A percentile compares a stretch with the other conserved stretches of the same genome.
These are phyloP conservation scores for Perizoma affinitatum DNA, from an alignment of 2,888 invertebrate species.

Conservation along the genomic window DNA sequence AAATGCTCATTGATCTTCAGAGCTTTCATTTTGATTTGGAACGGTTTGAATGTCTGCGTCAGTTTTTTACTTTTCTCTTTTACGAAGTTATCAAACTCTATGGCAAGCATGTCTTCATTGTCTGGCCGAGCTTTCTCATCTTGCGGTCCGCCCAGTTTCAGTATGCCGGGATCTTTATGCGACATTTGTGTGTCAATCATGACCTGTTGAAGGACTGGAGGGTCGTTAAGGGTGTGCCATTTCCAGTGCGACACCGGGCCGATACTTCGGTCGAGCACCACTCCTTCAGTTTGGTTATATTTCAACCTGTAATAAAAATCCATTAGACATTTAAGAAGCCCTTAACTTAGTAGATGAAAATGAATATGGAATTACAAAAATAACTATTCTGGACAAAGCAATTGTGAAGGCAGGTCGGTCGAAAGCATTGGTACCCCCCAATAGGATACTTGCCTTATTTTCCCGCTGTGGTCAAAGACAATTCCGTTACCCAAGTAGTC, in stretches of 20 bases:
- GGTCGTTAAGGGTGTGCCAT: slow-evolving; percentile 77
- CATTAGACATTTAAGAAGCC: not conserved
- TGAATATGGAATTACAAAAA: not conserved
- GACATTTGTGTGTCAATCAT: slow-evolving; percentile 75
- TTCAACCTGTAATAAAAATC: slow-evolving; percentile 59
- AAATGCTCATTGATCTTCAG: slow-evolving; percentile 76
- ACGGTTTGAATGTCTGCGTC: slow-evolving; percentile 69
- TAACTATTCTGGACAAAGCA: too few species aligned
- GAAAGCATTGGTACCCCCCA: too few species aligned
- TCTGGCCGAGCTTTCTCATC: slow-evolving; percentile 50
- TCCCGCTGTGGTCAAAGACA: slow-evolving; percentile 74
- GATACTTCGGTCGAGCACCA: slow-evolving; percentile 65
- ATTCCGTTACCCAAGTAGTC: slow-evolving; percentile 75
- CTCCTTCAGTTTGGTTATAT: slow-evolving; percentile 78
- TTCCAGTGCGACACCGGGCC: slow-evolving; percentile 77
- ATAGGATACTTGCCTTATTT: slow-evolving; percentile 56
- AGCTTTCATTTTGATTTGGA: slow-evolving; percentile 77
- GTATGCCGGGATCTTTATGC: slow-evolving; percentile 67
- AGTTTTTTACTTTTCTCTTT: slow-evolving; percentile 73
- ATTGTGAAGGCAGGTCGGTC: too few species aligned
- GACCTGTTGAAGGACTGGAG: slow-evolving; percentile 74
- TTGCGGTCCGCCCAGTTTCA: slow-evolving; percentile 53
- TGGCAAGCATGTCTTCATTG: slow-evolving; percentile 74
- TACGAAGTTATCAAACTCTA: slow-evolving; percentile 74
- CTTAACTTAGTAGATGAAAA: not conserved